Evolutionary conservation across 2,113 vertebrate species (phyloP).

Genomic region (Rhinopomastus cyanomelas): DNA sequence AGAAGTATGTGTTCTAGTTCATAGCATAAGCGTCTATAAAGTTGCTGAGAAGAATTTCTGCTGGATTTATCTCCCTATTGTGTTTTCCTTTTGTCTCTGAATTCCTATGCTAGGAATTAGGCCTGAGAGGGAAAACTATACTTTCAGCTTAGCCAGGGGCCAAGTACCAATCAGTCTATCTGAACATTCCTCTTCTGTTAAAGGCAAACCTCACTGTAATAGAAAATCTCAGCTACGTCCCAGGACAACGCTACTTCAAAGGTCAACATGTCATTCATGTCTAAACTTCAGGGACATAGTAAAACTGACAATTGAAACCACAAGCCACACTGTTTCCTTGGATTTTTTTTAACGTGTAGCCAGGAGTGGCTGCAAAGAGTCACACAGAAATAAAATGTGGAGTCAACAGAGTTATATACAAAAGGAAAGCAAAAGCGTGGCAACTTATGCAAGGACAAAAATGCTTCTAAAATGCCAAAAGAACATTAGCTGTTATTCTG

Average conservation of each 20-base stretch:
- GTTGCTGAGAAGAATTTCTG: neutral
- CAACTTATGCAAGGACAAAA: neutral
- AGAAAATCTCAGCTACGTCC: constrained; percentile 46
- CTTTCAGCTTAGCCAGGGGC: constrained; percentile 43
- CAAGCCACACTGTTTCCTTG: constrained; percentile 6
- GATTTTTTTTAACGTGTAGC: neutral
- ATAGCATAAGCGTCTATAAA: neutral
- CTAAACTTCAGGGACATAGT: neutral
- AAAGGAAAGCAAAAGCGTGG: constrained; percentile 14
- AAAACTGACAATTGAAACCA: constrained; percentile 43
- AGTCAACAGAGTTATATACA: neutral
- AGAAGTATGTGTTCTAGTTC: neutral
- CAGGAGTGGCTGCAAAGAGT: neutral
- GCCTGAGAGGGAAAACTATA: constrained; percentile 23
- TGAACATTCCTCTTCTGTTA: constrained; percentile 52
- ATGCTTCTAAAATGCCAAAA: neutral
- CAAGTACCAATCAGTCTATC: constrained; percentile 14
- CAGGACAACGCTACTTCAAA: constrained; percentile 47
- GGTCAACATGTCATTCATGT: constrained; percentile 36
- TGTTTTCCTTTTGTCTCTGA: constrained; percentile 35
- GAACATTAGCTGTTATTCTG: constrained; percentile 1
- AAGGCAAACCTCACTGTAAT: constrained; percentile 33
- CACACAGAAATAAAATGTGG: neutral
- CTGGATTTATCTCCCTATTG: constrained; percentile 38
- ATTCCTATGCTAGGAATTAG: constrained; percentile 26